Percentiles rank a stretch among this genome's conserved stretches.
Conservation (phyloP, 2,888 invertebrate genomes). For the Cecidostiba fungosa region DNA sequence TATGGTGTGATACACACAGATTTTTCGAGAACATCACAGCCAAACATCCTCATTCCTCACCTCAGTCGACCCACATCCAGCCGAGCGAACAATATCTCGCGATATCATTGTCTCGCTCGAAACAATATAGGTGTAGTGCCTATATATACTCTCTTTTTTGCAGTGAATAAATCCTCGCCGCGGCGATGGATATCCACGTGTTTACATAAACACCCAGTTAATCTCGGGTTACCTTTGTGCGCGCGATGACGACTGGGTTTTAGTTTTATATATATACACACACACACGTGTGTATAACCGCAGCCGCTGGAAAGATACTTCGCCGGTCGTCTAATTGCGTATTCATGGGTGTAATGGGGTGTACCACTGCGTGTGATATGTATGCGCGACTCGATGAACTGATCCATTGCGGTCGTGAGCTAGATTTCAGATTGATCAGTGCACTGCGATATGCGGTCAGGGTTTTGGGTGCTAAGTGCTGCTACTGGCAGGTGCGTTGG, state of each 20-base stretch:
- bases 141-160: not conserved
- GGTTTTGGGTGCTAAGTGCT: not conserved
- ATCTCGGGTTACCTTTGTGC: constrained; percentile 15
- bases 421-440: constrained; percentile 8
- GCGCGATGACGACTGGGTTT: constrained; percentile 1
- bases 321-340: constrained; percentile 37
- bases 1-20: not conserved
- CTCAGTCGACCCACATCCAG: not conserved
- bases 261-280: not conserved
- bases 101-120: not conserved
- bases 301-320: not conserved
- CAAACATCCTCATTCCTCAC: not conserved
- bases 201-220: constrained; percentile 28
- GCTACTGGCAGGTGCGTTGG: not conserved
- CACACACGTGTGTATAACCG: not conserved
- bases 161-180: not conserved
- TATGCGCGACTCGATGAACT: constrained; percentile 20
- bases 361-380: not conserved
- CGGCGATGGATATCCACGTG: constrained; percentile 1
- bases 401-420: not conserved
- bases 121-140: not conserved
- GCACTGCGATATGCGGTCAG: not conserved
- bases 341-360: constrained; percentile 48
- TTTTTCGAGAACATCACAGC: not conserved
- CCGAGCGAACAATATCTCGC: not conserved